phyloP scores from a whole-genome alignment of 2,113 vertebrate genomes.

The Bungarus multicinctus region DNA sequence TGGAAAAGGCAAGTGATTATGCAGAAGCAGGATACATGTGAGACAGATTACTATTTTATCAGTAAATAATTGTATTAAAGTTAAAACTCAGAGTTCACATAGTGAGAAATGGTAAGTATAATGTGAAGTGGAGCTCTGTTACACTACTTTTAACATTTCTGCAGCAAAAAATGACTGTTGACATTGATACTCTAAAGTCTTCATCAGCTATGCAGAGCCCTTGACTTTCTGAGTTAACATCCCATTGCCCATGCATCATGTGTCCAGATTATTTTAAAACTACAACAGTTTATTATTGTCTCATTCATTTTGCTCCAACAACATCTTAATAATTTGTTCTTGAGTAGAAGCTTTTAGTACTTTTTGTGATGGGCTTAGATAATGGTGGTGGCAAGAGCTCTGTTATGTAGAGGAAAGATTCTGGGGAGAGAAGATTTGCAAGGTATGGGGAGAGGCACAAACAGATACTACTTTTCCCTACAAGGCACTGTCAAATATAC shows the following conservation, averaged over 20 bases:
- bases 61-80: neutral
- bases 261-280: constrained; percentile 35
- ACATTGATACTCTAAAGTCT: constrained; percentile 23
- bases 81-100: neutral
- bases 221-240: constrained; percentile 14
- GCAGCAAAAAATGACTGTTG: neutral
- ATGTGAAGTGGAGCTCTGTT: neutral
- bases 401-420: neutral
- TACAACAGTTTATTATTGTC: constrained; percentile 69
- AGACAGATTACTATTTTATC: neutral
- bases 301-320: constrained; percentile 56
- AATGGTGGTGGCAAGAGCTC: constrained; percentile 40
- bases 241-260: constrained; percentile 26
- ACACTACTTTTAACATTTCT: neutral
- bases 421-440: neutral
- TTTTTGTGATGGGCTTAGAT: constrained; percentile 58
- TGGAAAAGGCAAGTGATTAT: neutral
- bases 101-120: neutral
- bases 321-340: constrained; percentile 64
- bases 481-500: neutral
- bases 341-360: constrained; percentile 11
- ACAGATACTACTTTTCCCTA: neutral
- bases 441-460: neutral
- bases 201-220: neutral
- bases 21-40: neutral